phyloP scores from a whole-genome alignment of 2,113 vertebrate genomes.

The Bambusicola thoracicus region DNA sequence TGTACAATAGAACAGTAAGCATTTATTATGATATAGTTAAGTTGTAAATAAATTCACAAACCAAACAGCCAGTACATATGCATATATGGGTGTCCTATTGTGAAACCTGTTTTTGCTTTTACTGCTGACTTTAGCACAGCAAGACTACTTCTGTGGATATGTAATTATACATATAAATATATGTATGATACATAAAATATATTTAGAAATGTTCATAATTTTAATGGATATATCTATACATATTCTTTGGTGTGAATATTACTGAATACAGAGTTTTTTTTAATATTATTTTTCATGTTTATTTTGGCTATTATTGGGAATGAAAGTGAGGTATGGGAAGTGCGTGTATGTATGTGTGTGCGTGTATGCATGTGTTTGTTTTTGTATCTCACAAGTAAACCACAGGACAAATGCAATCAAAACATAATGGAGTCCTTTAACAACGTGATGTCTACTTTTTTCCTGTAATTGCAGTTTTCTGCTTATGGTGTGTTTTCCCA shows the following conservation, averaged over 20 bases:
- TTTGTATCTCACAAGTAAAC: not conserved
- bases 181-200: slow-evolving; percentile 84
- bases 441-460: not conserved
- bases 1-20: slow-evolving; percentile 77
- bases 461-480: not conserved
- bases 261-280: slow-evolving; percentile 83
- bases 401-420: not conserved
- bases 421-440: not conserved
- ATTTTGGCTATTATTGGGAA: slow-evolving; percentile 67
- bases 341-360: not conserved
- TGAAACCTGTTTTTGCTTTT: slow-evolving; percentile 68
- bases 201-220: slow-evolving; percentile 85
- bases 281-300: slow-evolving; percentile 71
- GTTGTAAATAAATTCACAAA: slow-evolving; percentile 79
- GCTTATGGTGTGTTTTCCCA: not conserved
- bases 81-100: slow-evolving; percentile 68
- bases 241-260: slow-evolving; percentile 81
- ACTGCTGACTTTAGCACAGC: slow-evolving; percentile 72
- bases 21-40: slow-evolving; percentile 74
- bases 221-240: slow-evolving; percentile 76
- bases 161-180: slow-evolving; percentile 84
- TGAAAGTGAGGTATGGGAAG: not conserved
- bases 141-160: slow-evolving; percentile 78
- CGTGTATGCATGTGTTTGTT: not conserved
- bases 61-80: slow-evolving; percentile 66